Conservation (phyloP, 2,888 invertebrate species). For the Standfussiana lucernea region DNA sequence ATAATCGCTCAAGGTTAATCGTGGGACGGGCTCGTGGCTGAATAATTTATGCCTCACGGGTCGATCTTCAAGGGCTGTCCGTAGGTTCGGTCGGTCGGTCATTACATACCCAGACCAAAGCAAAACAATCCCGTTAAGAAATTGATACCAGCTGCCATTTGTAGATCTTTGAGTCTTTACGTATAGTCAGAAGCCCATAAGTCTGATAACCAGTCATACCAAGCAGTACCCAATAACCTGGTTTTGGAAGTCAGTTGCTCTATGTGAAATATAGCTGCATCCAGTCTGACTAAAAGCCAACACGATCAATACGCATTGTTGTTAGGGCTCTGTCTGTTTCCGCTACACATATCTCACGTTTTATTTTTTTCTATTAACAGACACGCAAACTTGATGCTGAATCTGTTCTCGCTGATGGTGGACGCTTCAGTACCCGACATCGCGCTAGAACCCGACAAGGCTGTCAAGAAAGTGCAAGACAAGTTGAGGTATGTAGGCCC, state of each 20-base stretch:
- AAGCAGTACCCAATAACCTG: background rate
- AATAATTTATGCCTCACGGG: background rate
- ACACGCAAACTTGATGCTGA: constrained; percentile 98
- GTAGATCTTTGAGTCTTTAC: background rate
- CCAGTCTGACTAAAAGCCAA: background rate
- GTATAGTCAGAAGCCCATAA: background rate
- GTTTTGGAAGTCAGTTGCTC: background rate
- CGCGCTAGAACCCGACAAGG: constrained; percentile 99
- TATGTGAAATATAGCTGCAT: background rate
- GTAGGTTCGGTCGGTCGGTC: background rate
- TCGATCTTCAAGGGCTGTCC: background rate
- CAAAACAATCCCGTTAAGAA: background rate
- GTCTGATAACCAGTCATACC: background rate
- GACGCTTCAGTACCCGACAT: constrained; percentile 99
- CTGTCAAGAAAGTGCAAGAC: constrained; percentile 98
- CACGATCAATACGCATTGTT: background rate
- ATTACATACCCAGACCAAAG: background rate
- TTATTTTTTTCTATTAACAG: constrained; percentile 81
- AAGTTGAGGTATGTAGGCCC: constrained; percentile 90
- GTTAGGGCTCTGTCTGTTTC: background rate
- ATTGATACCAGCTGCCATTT: background rate
- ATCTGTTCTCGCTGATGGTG: constrained; percentile 99
- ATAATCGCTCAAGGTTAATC: background rate
- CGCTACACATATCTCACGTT: background rate
- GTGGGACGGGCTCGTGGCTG: background rate